These are phyloP conservation scores for Acanthurus leucopareius DNA, from an alignment of 2,797 vertebrate species.

Conservation along the genomic window DNA sequence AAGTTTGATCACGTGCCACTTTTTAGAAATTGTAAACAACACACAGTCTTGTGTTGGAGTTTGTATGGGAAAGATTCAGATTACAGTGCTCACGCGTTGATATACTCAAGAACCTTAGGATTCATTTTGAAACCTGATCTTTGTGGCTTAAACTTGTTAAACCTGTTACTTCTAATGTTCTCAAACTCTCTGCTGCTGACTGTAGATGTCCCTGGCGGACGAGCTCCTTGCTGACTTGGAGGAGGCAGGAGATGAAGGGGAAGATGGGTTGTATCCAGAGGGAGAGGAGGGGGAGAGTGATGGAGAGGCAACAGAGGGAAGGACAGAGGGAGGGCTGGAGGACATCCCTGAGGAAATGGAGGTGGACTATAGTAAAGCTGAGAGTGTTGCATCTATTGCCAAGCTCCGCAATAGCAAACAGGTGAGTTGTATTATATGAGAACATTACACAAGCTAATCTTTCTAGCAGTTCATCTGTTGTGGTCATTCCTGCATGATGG, in stretches of 20 bases:
- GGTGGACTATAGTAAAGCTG: slow-evolving; percentile 89
- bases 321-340: slow-evolving; percentile 81
- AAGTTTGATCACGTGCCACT: too few relatives aligned
- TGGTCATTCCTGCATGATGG: not conserved
- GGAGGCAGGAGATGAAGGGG: slow-evolving; percentile 89
- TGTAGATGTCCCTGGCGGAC: slow-evolving; percentile 93
- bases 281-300: slow-evolving; percentile 84
- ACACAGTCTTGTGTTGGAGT: too few relatives aligned
- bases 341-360: slow-evolving; percentile 95
- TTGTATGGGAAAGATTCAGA: too few relatives aligned
- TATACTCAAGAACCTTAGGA: not conserved
- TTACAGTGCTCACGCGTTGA: not conserved
- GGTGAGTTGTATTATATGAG: slow-evolving; percentile 72
- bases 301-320: slow-evolving; percentile 72
- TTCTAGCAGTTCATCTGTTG: not conserved
- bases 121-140: not conserved
- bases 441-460: not conserved
- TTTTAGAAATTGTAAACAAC: too few relatives aligned
- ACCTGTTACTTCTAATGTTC: not conserved
- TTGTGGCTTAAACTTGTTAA: not conserved
- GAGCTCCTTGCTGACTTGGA: slow-evolving; percentile 94
- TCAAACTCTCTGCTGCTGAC: not conserved
- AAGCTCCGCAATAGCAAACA: slow-evolving; percentile 94
- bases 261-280: slow-evolving; percentile 85
- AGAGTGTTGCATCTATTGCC: slow-evolving; percentile 91